Percentiles rank a stretch among this genome's conserved stretches.
Conservation (phyloP, 2,888 invertebrate genomes). For the Slavum lentiscoides region DNA sequence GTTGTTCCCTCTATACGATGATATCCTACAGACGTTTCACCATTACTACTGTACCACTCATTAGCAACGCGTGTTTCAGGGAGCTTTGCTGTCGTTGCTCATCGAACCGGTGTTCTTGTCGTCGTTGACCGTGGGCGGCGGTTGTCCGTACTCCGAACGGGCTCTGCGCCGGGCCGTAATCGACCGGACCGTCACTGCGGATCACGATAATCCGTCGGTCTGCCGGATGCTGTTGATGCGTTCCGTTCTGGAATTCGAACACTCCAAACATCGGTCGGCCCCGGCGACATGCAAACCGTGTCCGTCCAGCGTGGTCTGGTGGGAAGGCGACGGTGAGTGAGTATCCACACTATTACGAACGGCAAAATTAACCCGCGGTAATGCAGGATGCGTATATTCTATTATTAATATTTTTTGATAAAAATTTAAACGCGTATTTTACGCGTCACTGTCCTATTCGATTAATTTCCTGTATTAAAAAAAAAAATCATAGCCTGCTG, state of each 20-base stretch:
- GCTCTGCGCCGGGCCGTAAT: constrained; percentile 66
- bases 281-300: constrained; percentile 43
- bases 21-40: no score
- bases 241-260: constrained; percentile 53
- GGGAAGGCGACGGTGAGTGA: constrained; percentile 10
- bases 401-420: no score
- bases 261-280: constrained; percentile 21
- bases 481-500: no score
- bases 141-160: constrained; percentile 65
- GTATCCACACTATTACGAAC: no score
- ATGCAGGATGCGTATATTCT: no score
- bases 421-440: no score
- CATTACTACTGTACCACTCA: no score
- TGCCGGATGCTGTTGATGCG: constrained; percentile 19
- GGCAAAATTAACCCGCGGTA: no score
- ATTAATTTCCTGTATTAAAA: no score
- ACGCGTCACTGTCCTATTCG: no score
- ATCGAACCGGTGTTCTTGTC: constrained; percentile 72
- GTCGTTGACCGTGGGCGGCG: constrained; percentile 72
- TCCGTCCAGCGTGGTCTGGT: constrained; percentile 53
- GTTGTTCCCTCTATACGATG: no score
- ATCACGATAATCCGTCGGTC: not conserved
- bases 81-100: constrained; percentile 74
- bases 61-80: constrained; percentile 60
- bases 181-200: constrained; percentile 55